Evolutionary conservation across 2,888 invertebrate genomes (phyloP).

Genomic region (Neocrepidodera transversa): DNA sequence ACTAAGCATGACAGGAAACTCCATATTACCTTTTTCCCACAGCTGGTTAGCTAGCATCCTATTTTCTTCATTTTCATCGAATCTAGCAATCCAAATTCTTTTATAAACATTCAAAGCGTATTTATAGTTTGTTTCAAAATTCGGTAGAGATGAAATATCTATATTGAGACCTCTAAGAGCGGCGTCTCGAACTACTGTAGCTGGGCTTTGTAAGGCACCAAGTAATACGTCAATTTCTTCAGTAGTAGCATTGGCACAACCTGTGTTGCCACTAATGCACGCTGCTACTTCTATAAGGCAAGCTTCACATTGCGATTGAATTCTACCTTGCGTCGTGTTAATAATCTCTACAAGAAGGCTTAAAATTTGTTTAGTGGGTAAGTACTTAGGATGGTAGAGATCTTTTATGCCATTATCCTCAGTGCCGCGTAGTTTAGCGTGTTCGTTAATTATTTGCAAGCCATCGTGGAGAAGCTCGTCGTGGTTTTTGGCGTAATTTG

Average conservation of each 20-base stretch:
- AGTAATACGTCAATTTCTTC: constrained; percentile 81
- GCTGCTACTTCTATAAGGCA: constrained; percentile 83
- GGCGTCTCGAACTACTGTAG: constrained; percentile 78
- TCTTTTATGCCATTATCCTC: constrained; percentile 60
- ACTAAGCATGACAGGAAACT: constrained; percentile 63
- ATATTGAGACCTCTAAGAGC: constrained; percentile 76
- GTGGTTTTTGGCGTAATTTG: constrained; percentile 61
- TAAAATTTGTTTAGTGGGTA: constrained; percentile 85
- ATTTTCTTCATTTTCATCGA: constrained; percentile 81
- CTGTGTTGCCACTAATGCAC: constrained; percentile 73
- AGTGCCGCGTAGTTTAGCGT: constrained; percentile 70
- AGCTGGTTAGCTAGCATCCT: constrained; percentile 66
- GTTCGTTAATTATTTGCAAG: constrained; percentile 73
- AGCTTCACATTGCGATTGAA: constrained; percentile 79
- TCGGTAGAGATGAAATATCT: constrained; percentile 69
- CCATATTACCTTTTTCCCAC: constrained; percentile 68
- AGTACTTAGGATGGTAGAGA: constrained; percentile 74
- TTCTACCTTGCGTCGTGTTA: constrained; percentile 71
- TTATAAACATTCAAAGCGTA: constrained; percentile 70
- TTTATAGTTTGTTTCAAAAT: constrained; percentile 65
- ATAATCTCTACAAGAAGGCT: constrained; percentile 71
- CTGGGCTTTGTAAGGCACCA: constrained; percentile 76
- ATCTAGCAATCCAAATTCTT: constrained; percentile 83
- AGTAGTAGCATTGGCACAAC: constrained; percentile 68
- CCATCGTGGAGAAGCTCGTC: constrained; percentile 67